phyloP scores from a whole-genome alignment of 2,113 vertebrate species.

The Leptodactylus fuscus region DNA sequence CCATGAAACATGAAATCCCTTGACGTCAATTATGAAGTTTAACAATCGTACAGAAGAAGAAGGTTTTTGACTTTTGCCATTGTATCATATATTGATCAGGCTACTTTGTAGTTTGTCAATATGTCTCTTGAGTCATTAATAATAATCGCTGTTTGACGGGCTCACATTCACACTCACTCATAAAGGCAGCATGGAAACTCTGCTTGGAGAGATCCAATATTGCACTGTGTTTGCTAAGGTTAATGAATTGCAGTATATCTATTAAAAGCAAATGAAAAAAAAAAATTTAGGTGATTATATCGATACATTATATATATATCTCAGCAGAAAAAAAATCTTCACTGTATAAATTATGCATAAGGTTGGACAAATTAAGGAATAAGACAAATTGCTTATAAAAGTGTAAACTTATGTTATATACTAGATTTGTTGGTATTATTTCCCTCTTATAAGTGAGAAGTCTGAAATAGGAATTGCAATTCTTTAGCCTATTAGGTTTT shows the following conservation, averaged over 20 bases:
- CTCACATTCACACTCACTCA: background rate
- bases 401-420: no score
- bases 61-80: slow-evolving; percentile 59
- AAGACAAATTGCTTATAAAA: no score
- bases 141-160: slow-evolving; percentile 34
- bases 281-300: no score
- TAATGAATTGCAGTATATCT: background rate
- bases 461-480: no score
- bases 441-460: no score
- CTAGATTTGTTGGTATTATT: no score
- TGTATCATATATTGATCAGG: slow-evolving; percentile 49
- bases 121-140: slow-evolving; percentile 54
- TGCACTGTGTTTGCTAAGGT: slow-evolving; percentile 14
- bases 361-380: no score
- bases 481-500: background rate
- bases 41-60: slow-evolving; percentile 34
- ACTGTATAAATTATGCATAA: background rate
- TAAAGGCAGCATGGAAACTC: background rate
- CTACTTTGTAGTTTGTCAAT: slow-evolving; percentile 46
- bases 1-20: slow-evolving; percentile 42
- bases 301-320: no score
- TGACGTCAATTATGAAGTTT: slow-evolving; percentile 55
- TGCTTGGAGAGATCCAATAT: background rate
- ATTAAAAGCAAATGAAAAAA: background rate
- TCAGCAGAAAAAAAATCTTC: no score